These are phyloP conservation scores for Agrenia bidenticulata DNA, from an alignment of 2,888 invertebrate species.

Conservation along the genomic window DNA sequence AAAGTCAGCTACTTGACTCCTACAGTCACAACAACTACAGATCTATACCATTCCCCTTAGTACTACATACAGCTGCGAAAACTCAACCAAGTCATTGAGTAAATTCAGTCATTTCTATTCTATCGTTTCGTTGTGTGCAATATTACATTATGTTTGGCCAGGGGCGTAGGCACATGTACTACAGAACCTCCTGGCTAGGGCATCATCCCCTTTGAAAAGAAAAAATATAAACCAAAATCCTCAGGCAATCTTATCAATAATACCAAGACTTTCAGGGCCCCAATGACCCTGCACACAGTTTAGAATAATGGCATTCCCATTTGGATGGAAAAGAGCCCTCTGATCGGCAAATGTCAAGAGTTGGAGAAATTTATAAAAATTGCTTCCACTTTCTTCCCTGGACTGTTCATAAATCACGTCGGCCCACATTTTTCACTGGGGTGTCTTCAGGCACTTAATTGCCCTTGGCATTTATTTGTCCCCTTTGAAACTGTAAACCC, in stretches of 20 bases:
- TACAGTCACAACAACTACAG: too few species aligned
- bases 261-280: too few species aligned
- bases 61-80: slow-evolving; percentile 7
- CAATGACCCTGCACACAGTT: neutral
- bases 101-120: slow-evolving; percentile 22
- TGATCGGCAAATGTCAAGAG: neutral
- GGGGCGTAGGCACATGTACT: slow-evolving; percentile 3
- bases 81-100: neutral
- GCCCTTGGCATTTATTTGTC: too few species aligned
- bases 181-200: neutral
- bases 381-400: slow-evolving; percentile 2
- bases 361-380: slow-evolving; percentile 1
- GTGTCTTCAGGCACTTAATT: too few species aligned
- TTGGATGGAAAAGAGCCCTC: slow-evolving; percentile 8
- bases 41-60: too few species aligned
- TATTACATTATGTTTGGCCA: slow-evolving; percentile 10
- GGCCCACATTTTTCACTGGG: too few species aligned
- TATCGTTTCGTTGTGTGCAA: slow-evolving; percentile 9
- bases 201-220: neutral
- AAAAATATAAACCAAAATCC: neutral
- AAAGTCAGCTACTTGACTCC: too few species aligned
- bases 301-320: neutral
- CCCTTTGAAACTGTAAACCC: too few species aligned
- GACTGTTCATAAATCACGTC: too few species aligned
- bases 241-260: too few species aligned